Percentiles rank a stretch among this genome's conserved stretches.
These are phyloP conservation scores for Dendroctonus ponderosae DNA, from an alignment of 1,140 invertebrate genomes.

Conservation along the genomic window DNA sequence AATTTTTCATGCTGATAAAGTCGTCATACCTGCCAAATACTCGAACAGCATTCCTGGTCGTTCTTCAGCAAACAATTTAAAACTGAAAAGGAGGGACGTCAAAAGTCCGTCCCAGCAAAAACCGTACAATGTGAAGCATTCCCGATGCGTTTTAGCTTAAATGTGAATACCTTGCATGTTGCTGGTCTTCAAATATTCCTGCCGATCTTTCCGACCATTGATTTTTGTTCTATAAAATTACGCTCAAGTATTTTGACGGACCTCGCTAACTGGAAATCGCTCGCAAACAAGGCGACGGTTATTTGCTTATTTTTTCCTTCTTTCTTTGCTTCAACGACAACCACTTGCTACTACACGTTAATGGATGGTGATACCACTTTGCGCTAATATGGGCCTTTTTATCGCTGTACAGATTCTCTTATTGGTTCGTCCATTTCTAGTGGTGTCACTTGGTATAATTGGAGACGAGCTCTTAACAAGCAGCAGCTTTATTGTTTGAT, in stretches of 20 bases:
- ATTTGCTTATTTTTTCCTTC: slow-evolving; percentile 20
- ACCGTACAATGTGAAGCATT: slow-evolving; percentile 38
- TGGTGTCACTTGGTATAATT: too few relatives aligned
- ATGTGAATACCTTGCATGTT: slow-evolving; percentile 42
- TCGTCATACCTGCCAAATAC: slow-evolving; percentile 11
- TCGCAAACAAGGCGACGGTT: slow-evolving; percentile 36
- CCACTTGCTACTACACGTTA: slow-evolving; percentile 6
- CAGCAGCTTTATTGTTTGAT: too few relatives aligned
- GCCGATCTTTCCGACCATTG: slow-evolving; percentile 38
- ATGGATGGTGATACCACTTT: not conserved
- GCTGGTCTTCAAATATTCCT: slow-evolving; percentile 37
- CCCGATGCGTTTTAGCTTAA: slow-evolving; percentile 41
- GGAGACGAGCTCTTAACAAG: too few relatives aligned
- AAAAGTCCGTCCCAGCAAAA: slow-evolving; percentile 29
- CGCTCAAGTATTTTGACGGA: slow-evolving; percentile 39
- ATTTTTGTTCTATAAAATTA: slow-evolving; percentile 43
- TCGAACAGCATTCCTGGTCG: slow-evolving; percentile 9
- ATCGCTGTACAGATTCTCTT: not conserved
- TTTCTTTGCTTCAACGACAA: slow-evolving; percentile 3
- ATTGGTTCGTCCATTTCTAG: not conserved
- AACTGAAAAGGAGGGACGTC: slow-evolving; percentile 9
- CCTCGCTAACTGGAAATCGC: slow-evolving; percentile 39
- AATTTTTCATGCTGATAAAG: slow-evolving; percentile 13
- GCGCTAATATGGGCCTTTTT: slow-evolving; percentile 8
- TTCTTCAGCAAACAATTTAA: slow-evolving; percentile 18